These are phyloP conservation scores for Brachypteracias leptosomus DNA, from an alignment of 2,113 vertebrate species.

Conservation along the genomic window DNA sequence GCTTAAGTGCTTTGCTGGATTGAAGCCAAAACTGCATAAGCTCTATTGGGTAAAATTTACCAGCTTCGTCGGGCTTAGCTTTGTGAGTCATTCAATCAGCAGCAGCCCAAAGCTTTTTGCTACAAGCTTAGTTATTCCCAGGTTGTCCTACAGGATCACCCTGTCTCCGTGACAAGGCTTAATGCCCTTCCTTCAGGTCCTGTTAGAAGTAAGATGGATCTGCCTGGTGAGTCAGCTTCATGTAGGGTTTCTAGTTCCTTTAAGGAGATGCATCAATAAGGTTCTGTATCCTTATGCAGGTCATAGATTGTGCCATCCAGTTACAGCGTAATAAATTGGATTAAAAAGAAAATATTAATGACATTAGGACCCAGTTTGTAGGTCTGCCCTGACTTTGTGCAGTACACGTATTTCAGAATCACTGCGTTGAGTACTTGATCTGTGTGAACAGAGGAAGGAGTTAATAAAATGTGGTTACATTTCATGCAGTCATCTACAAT, in stretches of 20 bases:
- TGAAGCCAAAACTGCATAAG: slow-evolving; percentile 18
- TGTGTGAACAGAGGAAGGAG: not conserved
- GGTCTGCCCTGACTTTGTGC: not conserved
- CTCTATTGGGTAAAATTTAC: slow-evolving; percentile 29
- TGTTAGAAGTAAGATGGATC: not conserved
- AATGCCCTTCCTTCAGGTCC: not conserved
- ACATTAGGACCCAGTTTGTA: not conserved
- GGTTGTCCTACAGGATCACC: slow-evolving; percentile 52
- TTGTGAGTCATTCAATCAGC: slow-evolving; percentile 17
- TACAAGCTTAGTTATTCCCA: slow-evolving; percentile 13
- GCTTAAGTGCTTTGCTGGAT: slow-evolving; percentile 38
- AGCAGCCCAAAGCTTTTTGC: slow-evolving; percentile 4
- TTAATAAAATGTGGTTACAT: not conserved
- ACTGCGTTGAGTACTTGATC: rapidly evolving
- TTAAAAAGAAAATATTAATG: not conserved
- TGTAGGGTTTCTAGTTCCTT: not conserved
- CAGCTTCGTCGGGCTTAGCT: not conserved
- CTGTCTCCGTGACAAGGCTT: not conserved
- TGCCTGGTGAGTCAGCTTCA: slow-evolving; percentile 3
- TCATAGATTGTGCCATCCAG: not conserved
- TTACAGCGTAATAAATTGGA: not conserved
- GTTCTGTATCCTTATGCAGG: not conserved
- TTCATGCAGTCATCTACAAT: not conserved
- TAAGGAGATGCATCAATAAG: not conserved
- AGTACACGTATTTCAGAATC: not conserved